Evolutionary conservation across 2,113 vertebrate genomes (phyloP).

Genomic region (Daphoenositta chrysoptera): DNA sequence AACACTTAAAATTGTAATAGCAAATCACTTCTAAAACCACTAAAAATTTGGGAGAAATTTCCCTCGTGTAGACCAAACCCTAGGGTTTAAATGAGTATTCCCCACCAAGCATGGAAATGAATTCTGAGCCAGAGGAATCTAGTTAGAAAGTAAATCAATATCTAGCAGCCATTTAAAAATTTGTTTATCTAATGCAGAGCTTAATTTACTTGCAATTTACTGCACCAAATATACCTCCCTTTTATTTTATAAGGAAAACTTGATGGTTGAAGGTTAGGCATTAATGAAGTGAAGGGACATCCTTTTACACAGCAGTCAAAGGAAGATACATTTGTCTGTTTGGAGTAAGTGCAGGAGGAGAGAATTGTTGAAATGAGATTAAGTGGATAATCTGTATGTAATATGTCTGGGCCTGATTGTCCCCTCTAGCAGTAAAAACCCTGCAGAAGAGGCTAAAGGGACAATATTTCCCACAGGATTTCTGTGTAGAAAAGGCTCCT

Average conservation of each 20-base stretch:
- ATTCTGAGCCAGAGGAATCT: slow-evolving; percentile 1
- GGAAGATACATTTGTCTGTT: neutral
- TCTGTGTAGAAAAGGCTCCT: neutral
- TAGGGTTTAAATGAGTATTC: neutral
- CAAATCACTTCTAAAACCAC: neutral
- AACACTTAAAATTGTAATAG: neutral
- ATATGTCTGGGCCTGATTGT: neutral
- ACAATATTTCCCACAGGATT: neutral
- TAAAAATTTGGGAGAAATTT: neutral
- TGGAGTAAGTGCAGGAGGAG: neutral
- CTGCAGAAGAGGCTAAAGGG: neutral
- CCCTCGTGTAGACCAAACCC: neutral
- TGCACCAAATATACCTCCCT: neutral
- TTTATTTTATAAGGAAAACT: slow-evolving; percentile 20
- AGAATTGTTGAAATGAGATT: slow-evolving; percentile 27
- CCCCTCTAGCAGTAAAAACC: neutral
- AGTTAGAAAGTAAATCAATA: slow-evolving; percentile 35
- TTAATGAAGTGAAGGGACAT: neutral
- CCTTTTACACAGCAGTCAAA: neutral
- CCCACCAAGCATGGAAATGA: neutral
- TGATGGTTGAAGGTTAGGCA: neutral
- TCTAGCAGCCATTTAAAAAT: neutral
- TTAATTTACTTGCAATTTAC: slow-evolving; percentile 19
- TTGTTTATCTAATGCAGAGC: neutral
- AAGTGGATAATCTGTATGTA: slow-evolving; percentile 28